Base-by-base conservation (phyloP, 2,888 invertebrate genomes). In the Thereva nobilitata region DNA sequence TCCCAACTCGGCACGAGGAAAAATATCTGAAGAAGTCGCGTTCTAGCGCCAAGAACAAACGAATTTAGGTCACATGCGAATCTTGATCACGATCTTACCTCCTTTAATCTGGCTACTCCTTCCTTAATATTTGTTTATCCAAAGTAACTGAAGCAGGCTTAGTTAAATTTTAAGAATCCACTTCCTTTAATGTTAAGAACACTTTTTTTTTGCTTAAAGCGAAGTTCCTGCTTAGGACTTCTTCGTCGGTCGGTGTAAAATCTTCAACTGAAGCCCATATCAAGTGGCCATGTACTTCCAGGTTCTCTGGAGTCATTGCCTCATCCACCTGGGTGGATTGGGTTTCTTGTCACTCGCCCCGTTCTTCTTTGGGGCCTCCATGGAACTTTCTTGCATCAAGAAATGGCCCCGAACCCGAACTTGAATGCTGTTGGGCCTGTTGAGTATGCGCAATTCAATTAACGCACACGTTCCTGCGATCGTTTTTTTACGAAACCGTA, bases 231-330 rank as follows among this genome's bases (percentile, higher is more conserved):
- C 23, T 50, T 50, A 6, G 37, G 7, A 61, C 40, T 61, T 61
- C 37, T 50, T 61, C 49, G 23, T 50, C 50, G 50, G 61, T 47
- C 50, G 9, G 50, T 50, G 23, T 50, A 41, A 40, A 38, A 50
- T 41, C 35, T 49, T 35, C 50, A 37, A 61, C 61, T 61, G 61
- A 61, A 41, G 41, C 49, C 12, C 57, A 34, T 37, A 47, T 45
- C 38, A 45, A 59, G 57, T 23, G 57, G 57, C 57, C 23, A 37
- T 50, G 40, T 41, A 50, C 50, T 50, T 61, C 61, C 61, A 61
- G 61, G 61, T 61, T 61, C 45, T 23, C 50, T 38, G 50, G 38
- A 61, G 61, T 61, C 61, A 61, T 34, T 61, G 61, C 61, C 61
- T 42, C 49, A 40, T 47, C 59, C 59, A 49, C 38, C 47, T 59